These are phyloP conservation scores for Aradus depressus DNA, from an alignment of 2,888 invertebrate genomes.

Conservation along the genomic window DNA sequence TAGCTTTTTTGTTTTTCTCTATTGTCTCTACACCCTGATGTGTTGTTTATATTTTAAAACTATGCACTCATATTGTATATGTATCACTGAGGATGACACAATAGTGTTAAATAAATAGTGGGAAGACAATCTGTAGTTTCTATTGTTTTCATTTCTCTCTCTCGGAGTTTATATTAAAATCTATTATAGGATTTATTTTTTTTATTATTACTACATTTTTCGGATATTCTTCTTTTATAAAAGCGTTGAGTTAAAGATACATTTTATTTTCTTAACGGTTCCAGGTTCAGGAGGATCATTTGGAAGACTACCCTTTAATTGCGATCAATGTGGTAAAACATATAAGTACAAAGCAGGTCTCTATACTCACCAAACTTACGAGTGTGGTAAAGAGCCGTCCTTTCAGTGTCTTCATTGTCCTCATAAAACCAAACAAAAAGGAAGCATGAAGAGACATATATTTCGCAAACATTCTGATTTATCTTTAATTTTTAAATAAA, in stretches of 20 bases:
- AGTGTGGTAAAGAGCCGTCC: slow-evolving; percentile 28
- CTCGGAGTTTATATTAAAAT: too few relatives aligned
- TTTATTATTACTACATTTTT: not conserved
- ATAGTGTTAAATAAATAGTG: too few relatives aligned
- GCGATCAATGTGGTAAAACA: slow-evolving; percentile 14
- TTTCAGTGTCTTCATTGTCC: slow-evolving; percentile 29
- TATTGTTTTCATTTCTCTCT: too few relatives aligned
- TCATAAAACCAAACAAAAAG: slow-evolving; percentile 16
- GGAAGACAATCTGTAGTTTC: too few relatives aligned
- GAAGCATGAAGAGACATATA: slow-evolving; percentile 4
- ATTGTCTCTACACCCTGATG: too few relatives aligned
- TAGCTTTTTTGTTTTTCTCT: too few relatives aligned
- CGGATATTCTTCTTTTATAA: not conserved
- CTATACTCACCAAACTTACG: slow-evolving; percentile 34
- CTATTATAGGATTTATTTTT: not conserved
- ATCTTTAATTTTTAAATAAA: slow-evolving; percentile 16
- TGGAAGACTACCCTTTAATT: not conserved
- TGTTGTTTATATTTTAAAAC: too few relatives aligned
- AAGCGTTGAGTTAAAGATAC: not conserved
- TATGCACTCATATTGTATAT: too few relatives aligned
- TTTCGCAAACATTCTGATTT: slow-evolving; percentile 6
- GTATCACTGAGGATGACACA: too few relatives aligned
- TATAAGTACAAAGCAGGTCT: slow-evolving; percentile 39
- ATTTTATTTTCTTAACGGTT: too few relatives aligned
- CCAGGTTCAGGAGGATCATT: too few relatives aligned